Evolutionary conservation across 2,888 invertebrate genomes (phyloP), one percentile per base, ranked within the genome.

Genomic region (Dolichomitus sp.): DNA sequence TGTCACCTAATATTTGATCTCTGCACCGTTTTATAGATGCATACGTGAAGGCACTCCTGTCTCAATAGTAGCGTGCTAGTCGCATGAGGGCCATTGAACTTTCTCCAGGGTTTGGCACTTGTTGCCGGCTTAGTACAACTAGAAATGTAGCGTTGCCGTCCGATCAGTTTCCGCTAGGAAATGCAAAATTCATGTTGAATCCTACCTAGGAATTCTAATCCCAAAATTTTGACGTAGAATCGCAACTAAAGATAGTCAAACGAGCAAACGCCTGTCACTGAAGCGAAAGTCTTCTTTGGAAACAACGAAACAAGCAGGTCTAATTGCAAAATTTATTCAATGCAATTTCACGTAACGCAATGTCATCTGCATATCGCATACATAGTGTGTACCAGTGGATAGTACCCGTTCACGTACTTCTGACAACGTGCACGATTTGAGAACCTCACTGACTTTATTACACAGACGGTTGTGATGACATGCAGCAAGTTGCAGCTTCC

Each of bases 31-130:
- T 27, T 2, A 4, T 19, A 11, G 11, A 27, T n/a, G 11, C 12
- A 61, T 61, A 9, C 61, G 37, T 19, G 9, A 3, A 37, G 12
- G 37, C 61, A 1, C n/a, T 37, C 11, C 4, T 12, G 37, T 61
- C 17, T 61, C 40, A 61, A 61, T 37, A 14, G 33, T 37, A 19
- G 17, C 61, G 19, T 37, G 9, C 2, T 19, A 61, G 19, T 19
- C 61, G 61, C 4, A 37, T 11, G 61, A 37, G 0, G 68, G 37
- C 73, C 54, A 80, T 73, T 65, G 66, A 73, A 80, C 30, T 40
- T 50, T 33, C 5, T 61, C 50, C 61, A 27, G 59, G 37, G 59
- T 40, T 30, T 68, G 73, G 66, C 80, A 80, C 80, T 80, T 80
- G 80, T 80, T 80, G 80, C 73, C 66, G 80, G 11, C 19, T 42